Base-by-base conservation (phyloP, 2,113 vertebrate genomes). In the Hipposideros armiger region DNA sequence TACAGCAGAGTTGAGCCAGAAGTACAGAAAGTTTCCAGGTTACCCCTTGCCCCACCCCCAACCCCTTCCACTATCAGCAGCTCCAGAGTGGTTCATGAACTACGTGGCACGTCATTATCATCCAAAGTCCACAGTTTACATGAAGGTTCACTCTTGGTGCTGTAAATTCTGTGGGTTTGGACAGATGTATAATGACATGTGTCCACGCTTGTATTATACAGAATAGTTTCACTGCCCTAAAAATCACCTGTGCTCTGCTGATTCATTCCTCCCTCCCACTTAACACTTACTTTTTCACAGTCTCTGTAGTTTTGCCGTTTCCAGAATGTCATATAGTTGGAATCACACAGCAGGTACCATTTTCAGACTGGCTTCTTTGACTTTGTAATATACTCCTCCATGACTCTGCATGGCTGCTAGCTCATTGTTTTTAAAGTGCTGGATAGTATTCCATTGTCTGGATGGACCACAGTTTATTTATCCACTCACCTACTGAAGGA, bases 41-140 rank as follows among this genome's bases (percentile, higher is more conserved):
- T 52, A 1, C 47, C 42, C 26, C 11, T 2, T 16, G 4, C 3
- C 20, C 14, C 52, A 11, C 11, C 11, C 28, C 1, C 2, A 22
- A 0, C 24, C 32, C 8, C 22, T 11, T 15, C 8, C 19, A 5
- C 16, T 17, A 11, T 11, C n/a, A 32, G 3, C 15, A 16, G 40
- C 22, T 5, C 30, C 47, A 58, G 58, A 66, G 19, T 15, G 7
- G 4, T 28, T 13, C 36, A 36, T 89, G 87, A 42, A 11, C 15
- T 52, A 4, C 20, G 3, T 20, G 62, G 52, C 47, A 17, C 17
- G 6, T n/a, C 28, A 19, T 45, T 54, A 40, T 19, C 70, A 32
- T 60, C 11, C 56, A 4, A 17, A 52, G 73, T 40, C 67, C 56
- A 8, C 11, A 62, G 24, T 20, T 42, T 52, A 42, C 7, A 9